These are phyloP conservation scores for Stictonetta naevosa DNA, from an alignment of 2,113 vertebrate species.

Conservation along the genomic window DNA sequence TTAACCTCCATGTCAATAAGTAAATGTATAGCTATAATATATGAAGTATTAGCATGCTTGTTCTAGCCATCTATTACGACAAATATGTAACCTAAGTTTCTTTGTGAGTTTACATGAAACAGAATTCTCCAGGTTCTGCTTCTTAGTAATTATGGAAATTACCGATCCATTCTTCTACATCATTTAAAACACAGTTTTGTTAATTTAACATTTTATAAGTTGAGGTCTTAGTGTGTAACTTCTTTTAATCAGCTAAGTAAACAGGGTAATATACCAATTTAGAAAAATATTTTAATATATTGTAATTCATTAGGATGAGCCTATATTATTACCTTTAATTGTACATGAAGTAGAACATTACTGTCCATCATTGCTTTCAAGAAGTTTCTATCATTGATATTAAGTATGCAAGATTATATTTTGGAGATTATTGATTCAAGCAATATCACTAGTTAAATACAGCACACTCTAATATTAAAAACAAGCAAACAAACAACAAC, in stretches of 20 bases:
- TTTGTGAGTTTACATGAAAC: background rate
- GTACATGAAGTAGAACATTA: background rate
- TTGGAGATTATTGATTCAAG: background rate
- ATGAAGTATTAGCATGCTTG: background rate
- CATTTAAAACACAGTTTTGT: background rate
- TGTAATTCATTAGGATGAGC: background rate
- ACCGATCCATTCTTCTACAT: background rate
- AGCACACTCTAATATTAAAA: background rate
- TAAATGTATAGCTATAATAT: background rate
- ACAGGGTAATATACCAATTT: background rate
- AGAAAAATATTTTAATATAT: background rate
- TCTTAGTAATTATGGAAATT: background rate
- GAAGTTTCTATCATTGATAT: background rate
- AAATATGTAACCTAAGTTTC: background rate
- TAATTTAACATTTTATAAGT: background rate
- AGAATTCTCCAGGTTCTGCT: background rate
- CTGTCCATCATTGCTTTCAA: background rate
- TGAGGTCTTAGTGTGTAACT: background rate
- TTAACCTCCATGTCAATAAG: background rate
- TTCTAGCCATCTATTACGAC: background rate
- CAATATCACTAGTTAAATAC: background rate
- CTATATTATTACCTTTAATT: background rate
- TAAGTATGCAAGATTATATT: background rate
- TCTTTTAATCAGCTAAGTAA: background rate
- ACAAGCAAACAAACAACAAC: background rate